Percentiles rank a stretch among this genome's conserved stretches.
phyloP scores from a whole-genome alignment of 2,113 vertebrate genomes.

The Malaclemys terrapin region DNA sequence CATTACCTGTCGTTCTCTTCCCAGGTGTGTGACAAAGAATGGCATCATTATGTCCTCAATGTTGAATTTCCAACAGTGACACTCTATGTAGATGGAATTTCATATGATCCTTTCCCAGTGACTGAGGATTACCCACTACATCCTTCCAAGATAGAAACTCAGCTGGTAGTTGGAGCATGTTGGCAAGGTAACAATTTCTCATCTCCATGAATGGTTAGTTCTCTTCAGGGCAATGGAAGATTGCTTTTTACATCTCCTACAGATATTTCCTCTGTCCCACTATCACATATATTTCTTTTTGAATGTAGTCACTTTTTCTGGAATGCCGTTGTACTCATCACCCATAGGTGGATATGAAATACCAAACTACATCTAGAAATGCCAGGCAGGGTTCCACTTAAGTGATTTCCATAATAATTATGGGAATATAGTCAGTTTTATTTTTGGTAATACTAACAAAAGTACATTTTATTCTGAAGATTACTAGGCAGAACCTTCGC shows the following conservation, averaged over 20 bases:
- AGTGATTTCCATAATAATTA: neutral
- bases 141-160: constrained; percentile 88
- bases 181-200: constrained; percentile 91
- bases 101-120: constrained; percentile 94
- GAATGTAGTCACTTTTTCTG: neutral
- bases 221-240: neutral
- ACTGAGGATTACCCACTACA: constrained; percentile 96
- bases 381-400: neutral
- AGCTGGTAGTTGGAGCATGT: constrained; percentile 95
- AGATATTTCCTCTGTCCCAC: neutral
- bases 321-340: neutral
- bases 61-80: constrained; percentile 90
- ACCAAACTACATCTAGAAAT: neutral
- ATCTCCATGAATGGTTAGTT: neutral
- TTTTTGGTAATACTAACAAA: neutral
- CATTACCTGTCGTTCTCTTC: neutral
- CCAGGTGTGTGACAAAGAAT: constrained; percentile 96
- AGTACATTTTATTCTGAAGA: neutral
- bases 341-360: neutral
- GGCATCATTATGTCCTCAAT: constrained; percentile 97
- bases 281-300: neutral
- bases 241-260: neutral
- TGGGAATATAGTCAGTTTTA: neutral
- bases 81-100: constrained; percentile 91
- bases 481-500: neutral